Percentiles rank a stretch among this genome's conserved stretches.
Conservation (phyloP, 2,888 invertebrate species). For the Torymus tubicola region DNA sequence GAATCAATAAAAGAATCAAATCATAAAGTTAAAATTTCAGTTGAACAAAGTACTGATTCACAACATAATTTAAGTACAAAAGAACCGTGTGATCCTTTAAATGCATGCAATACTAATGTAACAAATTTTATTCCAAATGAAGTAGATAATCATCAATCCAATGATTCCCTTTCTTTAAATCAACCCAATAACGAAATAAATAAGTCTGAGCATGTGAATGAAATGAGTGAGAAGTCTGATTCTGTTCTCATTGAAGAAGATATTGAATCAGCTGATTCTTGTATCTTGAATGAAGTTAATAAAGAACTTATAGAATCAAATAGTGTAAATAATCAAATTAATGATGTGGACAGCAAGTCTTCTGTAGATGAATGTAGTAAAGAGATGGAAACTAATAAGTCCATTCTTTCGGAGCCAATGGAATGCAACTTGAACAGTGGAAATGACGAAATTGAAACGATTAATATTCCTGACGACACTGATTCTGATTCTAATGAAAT, state of each 20-base stretch:
- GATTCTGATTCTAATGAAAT: constrained; percentile 39
- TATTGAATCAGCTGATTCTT: too few species aligned
- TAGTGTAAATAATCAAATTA: constrained; percentile 2
- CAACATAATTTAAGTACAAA: too few species aligned
- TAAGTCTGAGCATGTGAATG: background rate
- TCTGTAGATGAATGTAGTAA: background rate
- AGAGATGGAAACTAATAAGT: constrained; percentile 18
- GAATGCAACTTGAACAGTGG: constrained; percentile 5
- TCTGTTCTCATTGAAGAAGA: too few species aligned
- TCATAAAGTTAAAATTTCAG: too few species aligned
- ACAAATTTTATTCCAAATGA: background rate
- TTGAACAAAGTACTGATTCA: too few species aligned
- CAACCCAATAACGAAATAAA: constrained; percentile 11
- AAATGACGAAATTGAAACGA: constrained; percentile 25
- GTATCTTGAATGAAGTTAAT: background rate
- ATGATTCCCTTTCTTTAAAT: constrained; percentile 6
- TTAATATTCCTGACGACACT: constrained; percentile 19
- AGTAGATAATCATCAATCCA: constrained; percentile 7
- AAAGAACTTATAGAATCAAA: background rate
- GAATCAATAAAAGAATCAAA: too few species aligned
- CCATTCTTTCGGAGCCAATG: constrained; percentile 14
- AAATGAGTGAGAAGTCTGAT: too few species aligned
- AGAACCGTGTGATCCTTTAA: background rate
- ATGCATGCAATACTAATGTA: background rate
- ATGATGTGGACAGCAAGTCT: background rate